A percentile compares a stretch with the other conserved stretches of the same genome.
Conservation (phyloP, 1,140 invertebrate genomes). For the Drosophila mauritiana region DNA sequence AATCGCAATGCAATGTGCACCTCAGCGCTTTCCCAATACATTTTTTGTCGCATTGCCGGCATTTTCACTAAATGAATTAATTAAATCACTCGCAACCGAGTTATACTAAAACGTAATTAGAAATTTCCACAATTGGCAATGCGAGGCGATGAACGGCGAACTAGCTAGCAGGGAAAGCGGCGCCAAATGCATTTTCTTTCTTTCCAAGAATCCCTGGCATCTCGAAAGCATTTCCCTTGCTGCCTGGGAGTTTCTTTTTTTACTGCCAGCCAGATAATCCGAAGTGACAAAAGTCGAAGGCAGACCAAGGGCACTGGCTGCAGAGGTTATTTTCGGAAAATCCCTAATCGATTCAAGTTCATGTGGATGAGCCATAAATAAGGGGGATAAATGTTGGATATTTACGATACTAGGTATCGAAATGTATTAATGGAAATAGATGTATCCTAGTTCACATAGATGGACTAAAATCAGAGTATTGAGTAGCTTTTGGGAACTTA, state of each 20-base stretch:
- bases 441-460: not conserved
- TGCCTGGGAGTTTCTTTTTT: slow-evolving; percentile 14
- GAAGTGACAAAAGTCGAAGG: slow-evolving; percentile 20
- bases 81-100: slow-evolving; percentile 67
- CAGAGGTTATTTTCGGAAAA: slow-evolving; percentile 16
- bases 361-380: slow-evolving; percentile 23
- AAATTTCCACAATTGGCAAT: slow-evolving; percentile 70
- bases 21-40: slow-evolving; percentile 38
- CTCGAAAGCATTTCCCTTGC: slow-evolving; percentile 13
- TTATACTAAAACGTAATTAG: slow-evolving; percentile 74
- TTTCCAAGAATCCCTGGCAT: slow-evolving; percentile 72
- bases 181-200: slow-evolving; percentile 57
- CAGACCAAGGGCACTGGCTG: slow-evolving; percentile 18
- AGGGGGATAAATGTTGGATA: not conserved
- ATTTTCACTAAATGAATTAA: slow-evolving; percentile 82
- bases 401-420: not conserved
- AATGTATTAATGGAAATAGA: too few relatives aligned
- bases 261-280: slow-evolving; percentile 7
- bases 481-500: slow-evolving; percentile 49
- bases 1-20: slow-evolving; percentile 10
- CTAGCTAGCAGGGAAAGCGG: slow-evolving; percentile 56
- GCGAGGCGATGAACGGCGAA: slow-evolving; percentile 32
- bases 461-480: too few relatives aligned
- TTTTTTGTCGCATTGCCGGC: slow-evolving; percentile 60
- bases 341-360: slow-evolving; percentile 38